phyloP scores from a whole-genome alignment of 2,888 invertebrate species.

The Apamea sordens region DNA sequence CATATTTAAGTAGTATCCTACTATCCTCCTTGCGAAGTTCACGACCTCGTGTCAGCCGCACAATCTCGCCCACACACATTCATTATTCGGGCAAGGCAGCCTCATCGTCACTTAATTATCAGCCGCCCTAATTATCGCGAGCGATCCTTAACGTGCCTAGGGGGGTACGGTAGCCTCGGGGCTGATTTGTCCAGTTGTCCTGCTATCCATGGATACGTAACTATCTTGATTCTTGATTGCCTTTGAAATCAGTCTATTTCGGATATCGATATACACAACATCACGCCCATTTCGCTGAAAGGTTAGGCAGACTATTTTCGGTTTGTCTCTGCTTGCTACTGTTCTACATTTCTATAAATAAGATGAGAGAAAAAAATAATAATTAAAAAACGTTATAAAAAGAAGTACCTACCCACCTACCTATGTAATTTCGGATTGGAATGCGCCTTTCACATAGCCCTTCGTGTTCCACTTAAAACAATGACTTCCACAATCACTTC shows the following conservation, averaged over 20 bases:
- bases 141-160: constrained; percentile 33
- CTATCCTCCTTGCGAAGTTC: constrained; percentile 5
- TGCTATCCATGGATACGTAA: constrained; percentile 6
- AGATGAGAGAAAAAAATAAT: neutral
- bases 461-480: constrained; percentile 18
- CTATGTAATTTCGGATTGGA: neutral
- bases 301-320: neutral
- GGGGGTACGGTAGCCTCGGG: neutral
- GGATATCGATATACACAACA: neutral
- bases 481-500: constrained; percentile 34
- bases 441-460: neutral
- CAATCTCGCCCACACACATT: constrained; percentile 59
- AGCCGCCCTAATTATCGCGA: constrained; percentile 57
- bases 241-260: constrained; percentile 20
- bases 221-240: constrained; percentile 18
- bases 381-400: neutral
- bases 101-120: constrained; percentile 60
- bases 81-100: constrained; percentile 55
- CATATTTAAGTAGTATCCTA: neutral
- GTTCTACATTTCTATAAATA: neutral
- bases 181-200: constrained; percentile 19
- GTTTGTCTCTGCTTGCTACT: neutral
- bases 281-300: neutral
- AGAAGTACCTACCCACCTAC: neutral
- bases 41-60: constrained; percentile 30